Conservation (phyloP, 2,888 invertebrate genomes). For the Gastrophysa polygoni region DNA sequence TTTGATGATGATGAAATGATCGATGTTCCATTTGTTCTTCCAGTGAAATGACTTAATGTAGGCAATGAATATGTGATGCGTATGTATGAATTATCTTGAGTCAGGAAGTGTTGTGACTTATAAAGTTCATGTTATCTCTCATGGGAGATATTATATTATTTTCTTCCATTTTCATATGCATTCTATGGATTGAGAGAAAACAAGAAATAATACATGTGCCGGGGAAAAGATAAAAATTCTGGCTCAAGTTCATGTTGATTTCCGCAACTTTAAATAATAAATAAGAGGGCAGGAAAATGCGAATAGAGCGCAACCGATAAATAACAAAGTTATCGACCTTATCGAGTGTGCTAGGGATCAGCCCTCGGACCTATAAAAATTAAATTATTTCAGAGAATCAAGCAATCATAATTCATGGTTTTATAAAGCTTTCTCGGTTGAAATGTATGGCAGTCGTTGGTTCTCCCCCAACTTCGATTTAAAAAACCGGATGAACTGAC, state of each 20-base stretch:
- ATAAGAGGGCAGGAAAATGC: constrained; percentile 20
- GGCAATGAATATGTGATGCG: too few relatives aligned
- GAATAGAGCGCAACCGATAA: constrained; percentile 23
- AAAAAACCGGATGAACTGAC: constrained; percentile 35
- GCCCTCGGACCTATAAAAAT: constrained; percentile 31
- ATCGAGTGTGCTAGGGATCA: constrained; percentile 24
- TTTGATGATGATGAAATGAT: too few relatives aligned
- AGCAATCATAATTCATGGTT: constrained; percentile 42
- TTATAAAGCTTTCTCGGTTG: constrained; percentile 37
- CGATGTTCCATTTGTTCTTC: too few relatives aligned
- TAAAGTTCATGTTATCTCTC: too few relatives aligned
- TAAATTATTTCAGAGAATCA: constrained; percentile 40
- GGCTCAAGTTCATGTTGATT: constrained; percentile 4
- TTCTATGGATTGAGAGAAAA: too few relatives aligned
- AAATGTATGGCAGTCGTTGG: constrained; percentile 30
- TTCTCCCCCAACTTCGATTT: constrained; percentile 36
- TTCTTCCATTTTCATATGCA: too few relatives aligned
- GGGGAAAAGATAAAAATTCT: too few relatives aligned
- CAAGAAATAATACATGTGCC: too few relatives aligned
- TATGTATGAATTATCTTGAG: too few relatives aligned
- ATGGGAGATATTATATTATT: too few relatives aligned
- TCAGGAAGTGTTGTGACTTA: too few relatives aligned
- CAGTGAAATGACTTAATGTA: too few relatives aligned
- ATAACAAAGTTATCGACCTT: constrained; percentile 36
- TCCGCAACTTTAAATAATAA: constrained; percentile 30